Evolutionary conservation across 2,113 vertebrate species (phyloP).

Genomic region (Corydoras maculifer): DNA sequence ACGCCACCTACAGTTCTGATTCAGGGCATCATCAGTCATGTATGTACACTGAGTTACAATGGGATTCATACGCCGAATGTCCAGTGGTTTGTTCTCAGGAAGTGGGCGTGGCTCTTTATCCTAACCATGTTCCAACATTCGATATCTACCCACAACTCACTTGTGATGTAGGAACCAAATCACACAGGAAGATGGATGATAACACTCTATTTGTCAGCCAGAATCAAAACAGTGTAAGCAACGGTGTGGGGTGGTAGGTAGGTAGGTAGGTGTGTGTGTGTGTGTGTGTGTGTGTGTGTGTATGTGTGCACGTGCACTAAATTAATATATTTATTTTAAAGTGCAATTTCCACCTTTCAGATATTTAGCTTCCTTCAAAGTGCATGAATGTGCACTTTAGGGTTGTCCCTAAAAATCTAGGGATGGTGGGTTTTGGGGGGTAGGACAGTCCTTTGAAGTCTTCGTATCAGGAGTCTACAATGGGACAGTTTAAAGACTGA

Average conservation of each 20-base stretch:
- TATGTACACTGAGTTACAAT: conserved; percentile 31
- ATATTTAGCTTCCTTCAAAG: too few species aligned
- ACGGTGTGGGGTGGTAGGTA: conserved; percentile 18
- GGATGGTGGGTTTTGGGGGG: too few species aligned
- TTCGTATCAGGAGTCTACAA: too few species aligned
- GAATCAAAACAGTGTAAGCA: conserved; percentile 12
- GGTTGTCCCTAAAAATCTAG: too few species aligned
- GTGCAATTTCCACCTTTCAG: too few species aligned
- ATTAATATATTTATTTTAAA: too few species aligned
- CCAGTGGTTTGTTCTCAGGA: conserved; percentile 24
- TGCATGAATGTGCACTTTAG: too few species aligned
- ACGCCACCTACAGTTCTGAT: conserved; percentile 20
- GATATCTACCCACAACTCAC: conserved; percentile 37
- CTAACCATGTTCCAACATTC: conserved; percentile 14
- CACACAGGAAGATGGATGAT: conserved; percentile 27
- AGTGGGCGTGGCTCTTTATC: conserved; percentile 17
- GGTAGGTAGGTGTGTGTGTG: too few species aligned
- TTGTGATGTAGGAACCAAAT: conserved; percentile 27
- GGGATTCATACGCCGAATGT: conserved; percentile 31
- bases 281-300: neutral
- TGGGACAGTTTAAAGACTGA: too few species aligned
- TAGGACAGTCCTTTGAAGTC: too few species aligned
- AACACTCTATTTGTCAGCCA: conserved; percentile 19
- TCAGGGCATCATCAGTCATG: conserved; percentile 19
- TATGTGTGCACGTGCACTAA: neutral